Evolutionary conservation across 2,113 vertebrate species (phyloP), one percentile per base, ranked within the genome.

Genomic region (Hyaena hyaena): DNA sequence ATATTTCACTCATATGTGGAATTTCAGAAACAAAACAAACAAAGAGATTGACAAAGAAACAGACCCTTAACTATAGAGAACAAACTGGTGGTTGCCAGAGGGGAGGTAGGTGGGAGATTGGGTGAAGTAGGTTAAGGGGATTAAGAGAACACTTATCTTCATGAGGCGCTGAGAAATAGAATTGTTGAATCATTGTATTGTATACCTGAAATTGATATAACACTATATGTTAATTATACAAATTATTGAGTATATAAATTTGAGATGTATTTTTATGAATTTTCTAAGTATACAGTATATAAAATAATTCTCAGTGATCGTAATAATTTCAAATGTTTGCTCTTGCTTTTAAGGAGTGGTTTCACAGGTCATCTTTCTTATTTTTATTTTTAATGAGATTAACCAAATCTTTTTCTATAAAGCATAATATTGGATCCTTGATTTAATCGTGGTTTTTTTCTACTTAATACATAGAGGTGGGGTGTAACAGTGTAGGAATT

Each of bases 301-400:
- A 73, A 93, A 84, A 87, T 79, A 81, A 83, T 74, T 93, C 73
- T 91, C 45, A 74, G 19, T 2, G 2, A 48, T 80, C 55, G 80
- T 88, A 35, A 71, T 86, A 17, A 88, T 80, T 94, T 88, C 39
- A 73, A n/a, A 71, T 73, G 53, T 31, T 35, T 73, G 14, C 87
- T 80, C 94, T 71, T 69, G 71, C 58, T 39, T 23, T 61, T 61
- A 61, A 71, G 24, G 45, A 63, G 8, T 58, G 48, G 11, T 76
- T 12, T 77, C 58, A n/a, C 12, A 61, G 19, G 53, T 73, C 15
- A 55, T 71, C 48, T 58, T 55, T 81, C 31, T 85, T 68, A 24
- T 71, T 48, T 77, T 92, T 83, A 73, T 90, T 92, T 94, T 92
- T 68, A 73, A 84, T 23, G 33, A 86, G 7, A 58, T 73, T 85